Evolutionary conservation across 1,140 invertebrate species (phyloP).

Genomic region (Caerostris extrusa): DNA sequence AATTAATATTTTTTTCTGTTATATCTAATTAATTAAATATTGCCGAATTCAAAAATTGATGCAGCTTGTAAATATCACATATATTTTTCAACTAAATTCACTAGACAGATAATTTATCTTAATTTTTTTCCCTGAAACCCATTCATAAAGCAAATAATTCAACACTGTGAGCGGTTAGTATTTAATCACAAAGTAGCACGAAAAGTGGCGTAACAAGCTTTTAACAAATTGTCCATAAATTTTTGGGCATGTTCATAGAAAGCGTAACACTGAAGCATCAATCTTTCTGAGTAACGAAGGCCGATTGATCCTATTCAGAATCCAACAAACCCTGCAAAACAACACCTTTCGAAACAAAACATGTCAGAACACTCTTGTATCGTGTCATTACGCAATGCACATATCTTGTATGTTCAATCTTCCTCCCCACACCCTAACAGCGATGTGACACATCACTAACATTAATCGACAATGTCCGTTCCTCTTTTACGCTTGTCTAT

Average conservation of each 20-base stretch:
- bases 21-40: too few relatives aligned
- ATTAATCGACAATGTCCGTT: slow-evolving; percentile 51
- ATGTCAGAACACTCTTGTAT: slow-evolving; percentile 43
- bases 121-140: too few relatives aligned
- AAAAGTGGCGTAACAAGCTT: not conserved
- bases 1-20: too few relatives aligned
- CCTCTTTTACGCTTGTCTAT: slow-evolving; percentile 31
- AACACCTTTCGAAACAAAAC: slow-evolving; percentile 20
- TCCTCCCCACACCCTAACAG: not conserved
- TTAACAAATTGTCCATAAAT: not conserved
- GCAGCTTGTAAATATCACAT: too few relatives aligned
- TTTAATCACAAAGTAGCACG: too few relatives aligned
- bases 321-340: not conserved
- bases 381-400: slow-evolving; percentile 57
- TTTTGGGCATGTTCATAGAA: not conserved
- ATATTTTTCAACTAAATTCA: too few relatives aligned
- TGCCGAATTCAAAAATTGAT: too few relatives aligned
- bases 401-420: slow-evolving; percentile 21
- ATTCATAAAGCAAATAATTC: too few relatives aligned
- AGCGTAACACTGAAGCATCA: not conserved
- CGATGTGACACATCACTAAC: slow-evolving; percentile 49
- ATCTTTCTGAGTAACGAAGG: slow-evolving; percentile 6
- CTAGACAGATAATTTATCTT: too few relatives aligned
- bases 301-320: not conserved
- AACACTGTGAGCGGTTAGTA: too few relatives aligned